Percentiles rank a stretch among this genome's conserved stretches.
Evolutionary conservation across 23 tunicate genomes (phyloP).

Genomic region (Styela clava): DNA sequence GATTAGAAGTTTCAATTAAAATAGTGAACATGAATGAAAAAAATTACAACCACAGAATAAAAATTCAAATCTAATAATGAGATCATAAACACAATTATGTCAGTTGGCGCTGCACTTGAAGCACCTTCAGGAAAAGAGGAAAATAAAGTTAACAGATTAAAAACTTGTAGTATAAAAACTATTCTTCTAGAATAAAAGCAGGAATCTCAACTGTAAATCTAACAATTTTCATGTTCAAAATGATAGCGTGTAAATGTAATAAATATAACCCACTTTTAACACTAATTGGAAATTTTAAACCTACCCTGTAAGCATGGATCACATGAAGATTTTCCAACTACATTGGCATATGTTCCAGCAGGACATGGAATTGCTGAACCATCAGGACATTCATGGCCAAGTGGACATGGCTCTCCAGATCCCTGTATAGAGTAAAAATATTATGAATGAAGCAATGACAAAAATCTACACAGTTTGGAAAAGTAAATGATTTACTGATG

Average conservation of each 20-base stretch:
- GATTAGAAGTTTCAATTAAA: no score
- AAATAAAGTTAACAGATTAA: no score
- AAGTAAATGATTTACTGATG: background rate
- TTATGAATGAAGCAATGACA: background rate
- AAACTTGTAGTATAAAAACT: no score
- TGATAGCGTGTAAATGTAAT: background rate
- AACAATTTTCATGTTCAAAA: no score
- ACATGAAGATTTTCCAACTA: conserved; percentile 10
- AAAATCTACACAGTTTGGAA: background rate
- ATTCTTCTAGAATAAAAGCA: no score
- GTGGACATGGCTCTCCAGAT: conserved; percentile 51
- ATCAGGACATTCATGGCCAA: conserved; percentile 57
- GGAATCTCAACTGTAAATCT: background rate
- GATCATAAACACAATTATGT: no score
- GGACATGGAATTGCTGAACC: conserved; percentile 69
- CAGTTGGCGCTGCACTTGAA: no score
- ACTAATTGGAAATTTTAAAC: no score
- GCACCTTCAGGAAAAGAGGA: no score
- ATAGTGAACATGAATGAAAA: no score
- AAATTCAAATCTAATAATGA: no score
- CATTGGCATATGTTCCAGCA: conserved; percentile 51
- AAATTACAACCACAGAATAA: no score
- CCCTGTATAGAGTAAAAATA: conserved; percentile 38
- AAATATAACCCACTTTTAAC: background rate
- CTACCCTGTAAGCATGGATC: conserved; percentile 27